A percentile compares a stretch with the other conserved stretches of the same genome.
These are phyloP conservation scores for Ochropacha duplaris DNA, from an alignment of 2,888 invertebrate species.

Conservation along the genomic window DNA sequence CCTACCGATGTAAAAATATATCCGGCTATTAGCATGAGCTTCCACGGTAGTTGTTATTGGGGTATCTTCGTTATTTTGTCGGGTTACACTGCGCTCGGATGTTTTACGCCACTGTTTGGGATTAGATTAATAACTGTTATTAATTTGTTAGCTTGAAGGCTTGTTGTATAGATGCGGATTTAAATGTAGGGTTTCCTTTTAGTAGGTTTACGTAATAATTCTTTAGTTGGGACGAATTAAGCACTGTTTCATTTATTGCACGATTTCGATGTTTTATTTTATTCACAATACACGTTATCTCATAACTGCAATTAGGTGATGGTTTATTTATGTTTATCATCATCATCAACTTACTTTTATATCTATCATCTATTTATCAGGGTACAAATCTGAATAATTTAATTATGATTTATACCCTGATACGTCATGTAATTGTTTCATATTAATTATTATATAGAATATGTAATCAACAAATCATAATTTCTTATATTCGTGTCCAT, in stretches of 20 bases:
- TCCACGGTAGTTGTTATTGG: slow-evolving; percentile 57
- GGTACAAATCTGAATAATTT: slow-evolving; percentile 22
- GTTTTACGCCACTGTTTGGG: slow-evolving; percentile 33
- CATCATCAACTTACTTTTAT: slow-evolving; percentile 20
- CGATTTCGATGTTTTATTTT: slow-evolving; percentile 58
- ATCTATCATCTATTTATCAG: slow-evolving; percentile 17
- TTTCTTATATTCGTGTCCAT: slow-evolving; percentile 30
- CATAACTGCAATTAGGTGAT: slow-evolving; percentile 50
- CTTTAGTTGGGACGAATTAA: slow-evolving; percentile 53
- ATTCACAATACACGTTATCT: slow-evolving; percentile 38
- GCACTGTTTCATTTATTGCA: slow-evolving; percentile 68
- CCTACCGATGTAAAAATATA: slow-evolving; percentile 60
- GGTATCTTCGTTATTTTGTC: slow-evolving; percentile 57
- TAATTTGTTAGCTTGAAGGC: slow-evolving; percentile 22
- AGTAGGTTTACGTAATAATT: slow-evolving; percentile 38
- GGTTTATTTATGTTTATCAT: slow-evolving; percentile 44
- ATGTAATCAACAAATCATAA: slow-evolving; percentile 18
- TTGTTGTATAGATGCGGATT: slow-evolving; percentile 5
- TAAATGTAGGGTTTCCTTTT: slow-evolving; percentile 14
- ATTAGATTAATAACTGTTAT: slow-evolving; percentile 39
- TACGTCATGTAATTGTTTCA: background rate
- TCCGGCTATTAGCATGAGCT: slow-evolving; percentile 73
- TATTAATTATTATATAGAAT: slow-evolving; percentile 7
- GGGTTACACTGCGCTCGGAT: slow-evolving; percentile 70
- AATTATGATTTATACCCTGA: background rate